These are phyloP conservation scores for Halcyon senegalensis DNA, from an alignment of 2,113 vertebrate species.

Conservation along the genomic window DNA sequence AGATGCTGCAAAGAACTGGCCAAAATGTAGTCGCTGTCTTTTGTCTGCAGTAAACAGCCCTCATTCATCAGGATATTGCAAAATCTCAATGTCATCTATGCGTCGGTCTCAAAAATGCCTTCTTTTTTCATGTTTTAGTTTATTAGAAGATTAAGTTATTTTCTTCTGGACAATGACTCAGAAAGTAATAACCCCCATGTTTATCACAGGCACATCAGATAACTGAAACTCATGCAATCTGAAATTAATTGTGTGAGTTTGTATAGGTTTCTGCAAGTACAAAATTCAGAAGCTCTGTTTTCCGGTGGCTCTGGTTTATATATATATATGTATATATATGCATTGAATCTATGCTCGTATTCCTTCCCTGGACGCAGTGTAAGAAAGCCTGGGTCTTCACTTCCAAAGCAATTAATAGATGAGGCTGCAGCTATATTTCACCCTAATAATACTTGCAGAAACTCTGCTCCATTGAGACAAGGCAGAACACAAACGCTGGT, in stretches of 20 bases:
- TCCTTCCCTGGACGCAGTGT: not conserved
- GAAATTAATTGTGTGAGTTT: not conserved
- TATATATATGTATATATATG: not conserved
- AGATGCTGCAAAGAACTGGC: not conserved
- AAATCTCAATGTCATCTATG: not conserved
- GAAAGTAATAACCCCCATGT: not conserved
- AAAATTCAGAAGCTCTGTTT: not conserved
- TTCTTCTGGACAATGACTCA: not conserved
- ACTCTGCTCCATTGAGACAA: not conserved
- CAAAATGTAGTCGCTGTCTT: not conserved
- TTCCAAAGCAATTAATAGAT: not conserved
- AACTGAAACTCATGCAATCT: not conserved
- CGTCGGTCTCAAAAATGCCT: not conserved
- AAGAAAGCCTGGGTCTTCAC: not conserved
- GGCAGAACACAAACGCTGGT: not conserved
- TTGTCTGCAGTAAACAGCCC: not conserved
- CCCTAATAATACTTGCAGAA: slow-evolving; percentile 6
- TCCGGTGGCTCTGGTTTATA: not conserved
- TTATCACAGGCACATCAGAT: not conserved
- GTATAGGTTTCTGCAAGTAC: not conserved
- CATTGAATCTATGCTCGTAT: not conserved
- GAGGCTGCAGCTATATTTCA: not conserved
- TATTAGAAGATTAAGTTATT: slow-evolving; percentile 13
- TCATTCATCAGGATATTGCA: not conserved
- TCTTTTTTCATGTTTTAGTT: not conserved